Evolutionary conservation across 1,140 invertebrate species (phyloP).

Genomic region (Drosophila nigrodunni): DNA sequence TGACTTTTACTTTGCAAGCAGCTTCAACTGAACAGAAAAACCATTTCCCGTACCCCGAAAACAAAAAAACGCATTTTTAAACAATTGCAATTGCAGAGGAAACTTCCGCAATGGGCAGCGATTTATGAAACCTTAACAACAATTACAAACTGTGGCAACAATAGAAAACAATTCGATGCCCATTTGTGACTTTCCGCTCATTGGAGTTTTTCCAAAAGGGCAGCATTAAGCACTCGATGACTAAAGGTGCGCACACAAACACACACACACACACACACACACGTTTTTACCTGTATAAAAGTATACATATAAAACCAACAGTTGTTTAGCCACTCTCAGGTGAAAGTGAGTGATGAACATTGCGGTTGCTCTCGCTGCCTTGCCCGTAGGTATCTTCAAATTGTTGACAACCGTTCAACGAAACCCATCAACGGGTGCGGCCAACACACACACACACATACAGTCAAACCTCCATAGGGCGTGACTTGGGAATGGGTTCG

Average conservation of each 20-base stretch:
- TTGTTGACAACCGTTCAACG: constrained; percentile 57
- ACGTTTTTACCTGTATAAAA: constrained; percentile 6
- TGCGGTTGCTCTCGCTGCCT: constrained; percentile 37
- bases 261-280: neutral
- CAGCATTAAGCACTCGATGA: constrained; percentile 35
- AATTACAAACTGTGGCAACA: constrained; percentile 47
- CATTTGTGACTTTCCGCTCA: constrained; percentile 62
- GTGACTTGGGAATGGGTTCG: constrained; percentile 67
- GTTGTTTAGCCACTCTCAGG: constrained; percentile 73
- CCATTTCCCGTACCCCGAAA: constrained; percentile 18
- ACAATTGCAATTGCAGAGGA: constrained; percentile 29
- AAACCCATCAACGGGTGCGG: constrained; percentile 62
- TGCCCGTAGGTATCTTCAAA: constrained; percentile 50
- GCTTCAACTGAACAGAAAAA: neutral
- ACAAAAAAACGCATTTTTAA: constrained; percentile 6
- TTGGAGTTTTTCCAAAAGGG: constrained; percentile 71
- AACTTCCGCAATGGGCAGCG: constrained; percentile 58
- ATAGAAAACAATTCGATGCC: constrained; percentile 57
- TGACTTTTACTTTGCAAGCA: constrained; percentile 32
- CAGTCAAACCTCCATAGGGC: constrained; percentile 44
- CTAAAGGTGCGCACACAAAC: constrained; percentile 1
- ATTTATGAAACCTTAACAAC: constrained; percentile 55
- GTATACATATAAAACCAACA: constrained; percentile 48
- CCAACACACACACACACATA: constrained; percentile 14
- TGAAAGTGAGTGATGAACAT: constrained; percentile 77